These are phyloP conservation scores for Ruditapes philippinarum DNA, from an alignment of 1,140 invertebrate genomes.

Conservation along the genomic window DNA sequence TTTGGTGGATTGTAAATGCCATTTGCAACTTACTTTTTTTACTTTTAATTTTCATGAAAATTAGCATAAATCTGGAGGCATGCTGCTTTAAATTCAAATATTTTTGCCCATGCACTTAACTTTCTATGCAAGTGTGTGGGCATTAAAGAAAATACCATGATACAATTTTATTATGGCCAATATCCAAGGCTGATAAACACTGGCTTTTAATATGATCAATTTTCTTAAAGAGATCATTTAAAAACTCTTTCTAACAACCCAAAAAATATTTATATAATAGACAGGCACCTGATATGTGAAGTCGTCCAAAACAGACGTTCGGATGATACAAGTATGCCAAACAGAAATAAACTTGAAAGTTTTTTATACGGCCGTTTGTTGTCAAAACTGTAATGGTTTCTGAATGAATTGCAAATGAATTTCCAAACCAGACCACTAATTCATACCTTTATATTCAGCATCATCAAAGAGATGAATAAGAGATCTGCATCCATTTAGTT, in stretches of 20 bases:
- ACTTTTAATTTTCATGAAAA: too few species aligned
- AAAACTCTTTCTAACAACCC: not conserved
- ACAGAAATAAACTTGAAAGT: constrained; percentile 11
- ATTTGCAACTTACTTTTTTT: too few species aligned
- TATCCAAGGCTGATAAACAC: not conserved
- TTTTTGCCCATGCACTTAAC: too few species aligned
- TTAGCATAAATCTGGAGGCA: too few species aligned
- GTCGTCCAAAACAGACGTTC: not conserved
- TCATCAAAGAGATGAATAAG: constrained; percentile 14
- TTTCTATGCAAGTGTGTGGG: too few species aligned
- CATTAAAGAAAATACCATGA: too few species aligned
- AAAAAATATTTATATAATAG: not conserved
- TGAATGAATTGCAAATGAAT: constrained; percentile 47
- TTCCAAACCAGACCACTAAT: constrained; percentile 32
- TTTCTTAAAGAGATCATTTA: not conserved
- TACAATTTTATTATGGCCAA: too few species aligned
- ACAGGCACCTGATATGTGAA: not conserved
- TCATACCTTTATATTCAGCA: not conserved
- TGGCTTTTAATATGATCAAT: not conserved
- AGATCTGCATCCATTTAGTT: not conserved
- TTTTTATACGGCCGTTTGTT: constrained; percentile 32
- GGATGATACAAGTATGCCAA: constrained; percentile 10
- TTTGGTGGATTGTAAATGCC: too few species aligned
- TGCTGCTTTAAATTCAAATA: too few species aligned
- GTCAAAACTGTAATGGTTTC: constrained; percentile 38